Percentiles rank a stretch among this genome's conserved stretches.
Conservation (phyloP, 2,797 vertebrate species). For the Takifugu rubripes region DNA sequence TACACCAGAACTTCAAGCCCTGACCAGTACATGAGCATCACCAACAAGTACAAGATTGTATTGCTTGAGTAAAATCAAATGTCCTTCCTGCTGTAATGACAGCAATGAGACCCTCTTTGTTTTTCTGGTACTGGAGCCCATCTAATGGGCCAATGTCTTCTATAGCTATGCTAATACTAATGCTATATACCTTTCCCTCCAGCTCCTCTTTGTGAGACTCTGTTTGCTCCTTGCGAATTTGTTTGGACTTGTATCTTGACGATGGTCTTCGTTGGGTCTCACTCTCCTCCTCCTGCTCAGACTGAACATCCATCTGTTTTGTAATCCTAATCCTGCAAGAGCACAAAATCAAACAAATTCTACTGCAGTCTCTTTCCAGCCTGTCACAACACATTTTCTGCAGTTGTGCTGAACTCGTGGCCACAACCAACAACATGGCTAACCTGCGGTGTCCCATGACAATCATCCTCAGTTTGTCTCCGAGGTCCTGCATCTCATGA, state of each 20-base stretch:
- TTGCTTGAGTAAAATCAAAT: too few relatives aligned
- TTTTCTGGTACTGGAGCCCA: too few relatives aligned
- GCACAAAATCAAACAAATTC: not conserved
- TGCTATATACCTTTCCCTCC: conserved; percentile 67
- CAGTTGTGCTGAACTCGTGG: not conserved
- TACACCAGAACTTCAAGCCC: too few relatives aligned
- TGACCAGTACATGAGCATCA: too few relatives aligned
- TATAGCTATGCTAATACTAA: not conserved
- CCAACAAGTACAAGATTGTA: too few relatives aligned
- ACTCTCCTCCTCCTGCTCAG: conserved; percentile 63
- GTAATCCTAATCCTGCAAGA: conserved; percentile 84
- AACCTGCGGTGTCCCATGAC: conserved; percentile 97
- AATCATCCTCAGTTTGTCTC: conserved; percentile 96
- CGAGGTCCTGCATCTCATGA: conserved; percentile 98
- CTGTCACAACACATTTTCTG: not conserved
- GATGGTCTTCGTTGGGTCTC: not conserved
- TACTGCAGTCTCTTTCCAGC: not conserved
- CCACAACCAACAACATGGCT: conserved; percentile 4
- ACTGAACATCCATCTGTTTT: conserved; percentile 83
- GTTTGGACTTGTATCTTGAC: conserved; percentile 75
- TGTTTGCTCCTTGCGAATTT: conserved; percentile 62
- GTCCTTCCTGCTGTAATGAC: too few relatives aligned
- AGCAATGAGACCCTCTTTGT: too few relatives aligned
- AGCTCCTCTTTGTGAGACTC: conserved; percentile 56
- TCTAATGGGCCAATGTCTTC: too few relatives aligned